Base-by-base conservation (phyloP, 2,797 vertebrate species). In the Taenioides sp. region DNA sequence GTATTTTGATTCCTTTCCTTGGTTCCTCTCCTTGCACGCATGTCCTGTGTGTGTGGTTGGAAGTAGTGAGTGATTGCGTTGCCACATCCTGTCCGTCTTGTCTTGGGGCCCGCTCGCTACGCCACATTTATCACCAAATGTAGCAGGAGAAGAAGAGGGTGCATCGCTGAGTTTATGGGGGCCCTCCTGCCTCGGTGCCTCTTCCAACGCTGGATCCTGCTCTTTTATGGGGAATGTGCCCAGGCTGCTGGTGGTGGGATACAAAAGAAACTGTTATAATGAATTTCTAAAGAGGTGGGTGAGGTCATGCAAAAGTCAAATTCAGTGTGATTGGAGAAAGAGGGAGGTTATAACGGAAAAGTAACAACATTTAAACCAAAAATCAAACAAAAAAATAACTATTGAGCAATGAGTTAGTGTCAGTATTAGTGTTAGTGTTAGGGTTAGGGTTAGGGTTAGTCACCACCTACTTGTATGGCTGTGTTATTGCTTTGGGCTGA, bases 101-200 rank as follows among this genome's bases (percentile, higher is more conserved):
- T 74, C 77, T 83, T 76, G 34, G 71, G 69, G 72, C 74, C 49
- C 52, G 80, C 84, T 85, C 74, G 68, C 78, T 69, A 86, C 18
- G 73, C 79, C 81, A 88, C 87, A 88, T 92, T 90, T 88, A 86
- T 86, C 82, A 89, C 80, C 72, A 89, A 89, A 87, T 87, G 86
- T 80, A 82, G 71, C 77, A 73, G 76, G 43, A 72, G 65, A 22
- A 58, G 58, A 70, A 50, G 18, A 18, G 47, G 7, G 61, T 77
- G 65, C 76, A 80, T 82, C 68, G 79, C 76, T 67, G 67, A 72
- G 74, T 75, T 75, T 71, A 57, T 47, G 63, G n/a, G 50, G 69
- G 58, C 40, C 17, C 60, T 49, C 31, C 16, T 2, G 73, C 71
- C 27, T 71, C 58, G 63, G 57, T 65, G 73, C 58, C 47, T 75